phyloP scores from a whole-genome alignment of 37 sponge, comb jelly and placozoan species.

The Ianthella basta region DNA sequence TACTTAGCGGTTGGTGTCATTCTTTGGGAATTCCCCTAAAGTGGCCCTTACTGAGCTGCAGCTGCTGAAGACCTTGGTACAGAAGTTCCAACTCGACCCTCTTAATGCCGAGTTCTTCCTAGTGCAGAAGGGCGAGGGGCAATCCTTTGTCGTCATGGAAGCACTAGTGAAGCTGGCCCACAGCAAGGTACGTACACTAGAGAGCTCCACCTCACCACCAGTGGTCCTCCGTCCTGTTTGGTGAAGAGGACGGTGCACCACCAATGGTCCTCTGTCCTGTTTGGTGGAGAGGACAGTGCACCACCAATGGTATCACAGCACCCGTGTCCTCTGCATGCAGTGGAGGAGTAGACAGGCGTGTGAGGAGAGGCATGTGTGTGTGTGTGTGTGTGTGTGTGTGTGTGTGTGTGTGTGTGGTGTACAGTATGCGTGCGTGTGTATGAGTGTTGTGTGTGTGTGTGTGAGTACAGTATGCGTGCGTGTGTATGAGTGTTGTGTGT shows the following conservation, averaged over 20 bases:
- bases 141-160: conserved; percentile 17
- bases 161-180: conserved; percentile 31
- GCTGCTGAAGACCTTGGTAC: conserved; percentile 27
- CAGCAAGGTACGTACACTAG: conserved; percentile 14
- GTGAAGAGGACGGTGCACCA: too few relatives aligned
- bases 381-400: too few relatives aligned
- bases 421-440: conserved; percentile 10
- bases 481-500: neutral
- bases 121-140: neutral
- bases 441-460: conserved; percentile 7
- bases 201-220: neutral
- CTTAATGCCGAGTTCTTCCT: conserved; percentile 32
- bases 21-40: conserved; percentile 28
- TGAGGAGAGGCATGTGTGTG: too few relatives aligned
- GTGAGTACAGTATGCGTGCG: too few relatives aligned
- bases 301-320: too few relatives aligned
- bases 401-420: too few relatives aligned
- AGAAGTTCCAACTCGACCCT: conserved; percentile 12
- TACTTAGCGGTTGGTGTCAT: conserved; percentile 15
- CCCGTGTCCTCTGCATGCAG: too few relatives aligned
- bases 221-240: too few relatives aligned
- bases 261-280: too few relatives aligned
- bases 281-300: too few relatives aligned
- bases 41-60: conserved; percentile 3
- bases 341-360: too few relatives aligned